phyloP scores from a whole-genome alignment of 1,140 invertebrate species.

The Drosophila burlai region DNA sequence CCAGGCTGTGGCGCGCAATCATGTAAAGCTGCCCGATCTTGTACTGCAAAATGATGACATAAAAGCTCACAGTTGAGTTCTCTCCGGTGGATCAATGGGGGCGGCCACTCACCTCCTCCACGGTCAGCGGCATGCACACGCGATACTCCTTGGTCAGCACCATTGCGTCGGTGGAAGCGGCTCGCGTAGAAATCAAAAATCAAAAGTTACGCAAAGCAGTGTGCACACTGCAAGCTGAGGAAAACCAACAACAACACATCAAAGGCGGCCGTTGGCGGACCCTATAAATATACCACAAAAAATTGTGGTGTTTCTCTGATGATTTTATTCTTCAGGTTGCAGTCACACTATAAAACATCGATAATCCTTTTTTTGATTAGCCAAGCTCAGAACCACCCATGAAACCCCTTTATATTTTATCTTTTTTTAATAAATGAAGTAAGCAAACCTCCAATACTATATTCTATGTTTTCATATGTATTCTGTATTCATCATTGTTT shows the following conservation, averaged over 20 bases:
- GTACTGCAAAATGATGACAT: conserved; percentile 88
- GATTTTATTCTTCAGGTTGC: too few species aligned
- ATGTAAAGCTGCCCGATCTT: conserved; percentile 96
- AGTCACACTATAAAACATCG: neutral
- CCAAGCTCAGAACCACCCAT: neutral
- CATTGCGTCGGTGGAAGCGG: conserved; percentile 38
- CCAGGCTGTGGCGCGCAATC: conserved; percentile 96
- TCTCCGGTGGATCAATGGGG: neutral
- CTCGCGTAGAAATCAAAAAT: conserved; percentile 37
- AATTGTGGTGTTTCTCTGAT: neutral
- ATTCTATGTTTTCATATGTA: neutral
- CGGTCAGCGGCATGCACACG: conserved; percentile 96
- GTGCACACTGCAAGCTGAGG: conserved; percentile 17
- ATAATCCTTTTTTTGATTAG: neutral
- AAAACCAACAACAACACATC: conserved; percentile 25
- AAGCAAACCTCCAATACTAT: neutral
- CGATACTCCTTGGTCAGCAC: conserved; percentile 92
- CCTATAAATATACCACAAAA: neutral
- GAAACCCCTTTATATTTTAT: neutral
- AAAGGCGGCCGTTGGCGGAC: neutral
- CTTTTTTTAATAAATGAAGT: neutral
- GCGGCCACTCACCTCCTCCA: conserved; percentile 91
- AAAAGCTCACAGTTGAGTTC: conserved; percentile 6
- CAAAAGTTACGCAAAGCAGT: conserved; percentile 50
- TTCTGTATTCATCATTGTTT: neutral